Conservation (phyloP, 1,140 invertebrate genomes). For the Lordiphosa collinella region DNA sequence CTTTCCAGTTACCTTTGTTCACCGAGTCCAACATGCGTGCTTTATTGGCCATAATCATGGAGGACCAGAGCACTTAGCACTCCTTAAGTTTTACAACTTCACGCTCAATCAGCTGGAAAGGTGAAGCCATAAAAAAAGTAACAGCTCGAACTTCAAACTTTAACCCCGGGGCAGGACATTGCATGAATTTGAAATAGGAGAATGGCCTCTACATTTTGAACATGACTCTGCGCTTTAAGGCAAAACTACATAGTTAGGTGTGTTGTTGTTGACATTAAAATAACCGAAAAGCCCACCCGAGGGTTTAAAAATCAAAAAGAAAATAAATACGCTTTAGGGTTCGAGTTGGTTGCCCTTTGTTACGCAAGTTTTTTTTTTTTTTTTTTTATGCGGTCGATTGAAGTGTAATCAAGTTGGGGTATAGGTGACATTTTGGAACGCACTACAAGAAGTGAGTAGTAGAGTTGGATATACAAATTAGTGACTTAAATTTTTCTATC, state of each 20-base stretch:
- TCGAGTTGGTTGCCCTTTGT: slow-evolving; percentile 23
- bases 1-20: not conserved
- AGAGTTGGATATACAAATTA: no score
- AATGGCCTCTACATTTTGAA: not conserved
- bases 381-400: slow-evolving; percentile 15
- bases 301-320: slow-evolving; percentile 12
- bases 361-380: slow-evolving; percentile 22
- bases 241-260: no score
- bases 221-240: slow-evolving; percentile 4
- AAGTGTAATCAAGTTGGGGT: slow-evolving; percentile 4
- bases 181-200: slow-evolving; percentile 8
- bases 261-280: slow-evolving; percentile 2
- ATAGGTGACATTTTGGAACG: not conserved
- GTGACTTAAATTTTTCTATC: no score
- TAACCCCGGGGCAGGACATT: slow-evolving; percentile 41
- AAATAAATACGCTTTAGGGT: slow-evolving; percentile 24
- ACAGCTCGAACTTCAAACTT: slow-evolving; percentile 58
- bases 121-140: slow-evolving; percentile 44
- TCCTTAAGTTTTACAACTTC: slow-evolving; percentile 77
- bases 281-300: slow-evolving; percentile 16
- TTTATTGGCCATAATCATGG: slow-evolving; percentile 63
- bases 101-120: slow-evolving; percentile 57
- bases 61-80: slow-evolving; percentile 58
- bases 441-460: no score
- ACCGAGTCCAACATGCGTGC: slow-evolving; percentile 29